Base-by-base conservation (phyloP, 2,888 invertebrate species). In the Fissipunctia ypsillon region DNA sequence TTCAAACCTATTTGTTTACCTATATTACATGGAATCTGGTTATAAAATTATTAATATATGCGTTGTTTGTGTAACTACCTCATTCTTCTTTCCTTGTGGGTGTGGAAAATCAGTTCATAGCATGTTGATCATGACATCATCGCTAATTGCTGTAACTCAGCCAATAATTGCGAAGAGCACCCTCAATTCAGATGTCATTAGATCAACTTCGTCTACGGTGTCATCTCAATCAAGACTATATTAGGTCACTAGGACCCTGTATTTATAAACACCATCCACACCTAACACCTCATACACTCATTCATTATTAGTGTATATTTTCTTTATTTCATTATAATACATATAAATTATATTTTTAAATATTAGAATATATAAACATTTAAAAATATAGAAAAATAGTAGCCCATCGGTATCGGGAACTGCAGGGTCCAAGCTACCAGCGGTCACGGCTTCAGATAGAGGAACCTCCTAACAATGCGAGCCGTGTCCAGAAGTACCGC, bases 111-210 rank as follows among this genome's bases (percentile, higher is more conserved):
- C 76, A 77, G 70, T 78, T 83, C 68, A 69, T 65, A 69, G 67
- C 73, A 69, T 73, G 69, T 70, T 72, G 59, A 73, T 73, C 71
- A 88, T 93, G 93, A 93, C 88, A 91, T 93, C 93, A 93, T 88
- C 84, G 73, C 83, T 87, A 80, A 87, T 78, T 80, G 88, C 87
- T 88, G 89, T 91, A 91, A 91, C 90, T 92, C 89, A 90, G 87
- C 60, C 76, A 82, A 81, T 88, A 84, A 88, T 86, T 87, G 80
- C 73, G 70, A 80, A 78, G 84, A 79, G 73, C 75, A 81, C 65
- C 80, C 84, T 83, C 81, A 84, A 81, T 84, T 84, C 84, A 87
- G 82, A 86, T 85, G 86, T 90, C 88, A 90, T 80, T 87, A 84
- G 88, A 84, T 82, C 89, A 85, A 84, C 69, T 77, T 75, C 69